Conservation (phyloP, 2,113 vertebrate species). For the Martes martes region DNA sequence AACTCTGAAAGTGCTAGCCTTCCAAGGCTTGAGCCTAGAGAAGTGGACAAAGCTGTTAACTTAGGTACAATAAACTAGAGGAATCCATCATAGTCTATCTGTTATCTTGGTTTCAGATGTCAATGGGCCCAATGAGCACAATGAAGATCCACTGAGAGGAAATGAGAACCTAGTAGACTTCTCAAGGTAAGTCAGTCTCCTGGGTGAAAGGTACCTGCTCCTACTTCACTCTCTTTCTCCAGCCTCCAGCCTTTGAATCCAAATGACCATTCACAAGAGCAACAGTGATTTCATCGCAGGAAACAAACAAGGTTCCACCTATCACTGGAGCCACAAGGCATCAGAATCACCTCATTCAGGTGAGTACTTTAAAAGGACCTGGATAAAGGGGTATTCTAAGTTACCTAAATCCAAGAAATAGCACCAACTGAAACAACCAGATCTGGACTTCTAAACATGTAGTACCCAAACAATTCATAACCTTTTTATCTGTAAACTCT, state of each 20-base stretch:
- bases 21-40: not conserved
- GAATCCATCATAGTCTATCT: not conserved
- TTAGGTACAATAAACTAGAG: not conserved
- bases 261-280: not conserved
- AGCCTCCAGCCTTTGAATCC: not conserved
- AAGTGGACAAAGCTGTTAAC: not conserved
- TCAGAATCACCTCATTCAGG: not conserved
- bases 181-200: not conserved
- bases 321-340: not conserved
- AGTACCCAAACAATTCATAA: not conserved
- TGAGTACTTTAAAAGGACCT: not conserved
- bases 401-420: not conserved
- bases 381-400: not conserved
- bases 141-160: not conserved
- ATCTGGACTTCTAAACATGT: not conserved
- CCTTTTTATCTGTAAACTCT: not conserved
- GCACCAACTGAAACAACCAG: not conserved
- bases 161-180: not conserved
- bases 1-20: not conserved
- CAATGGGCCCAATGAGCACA: not conserved
- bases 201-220: not conserved
- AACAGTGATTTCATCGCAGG: not conserved
- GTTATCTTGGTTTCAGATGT: not conserved
- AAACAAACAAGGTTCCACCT: not conserved
- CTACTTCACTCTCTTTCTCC: not conserved